phyloP scores from a whole-genome alignment of 2,888 invertebrate genomes.

The Drosophila putrida region DNA sequence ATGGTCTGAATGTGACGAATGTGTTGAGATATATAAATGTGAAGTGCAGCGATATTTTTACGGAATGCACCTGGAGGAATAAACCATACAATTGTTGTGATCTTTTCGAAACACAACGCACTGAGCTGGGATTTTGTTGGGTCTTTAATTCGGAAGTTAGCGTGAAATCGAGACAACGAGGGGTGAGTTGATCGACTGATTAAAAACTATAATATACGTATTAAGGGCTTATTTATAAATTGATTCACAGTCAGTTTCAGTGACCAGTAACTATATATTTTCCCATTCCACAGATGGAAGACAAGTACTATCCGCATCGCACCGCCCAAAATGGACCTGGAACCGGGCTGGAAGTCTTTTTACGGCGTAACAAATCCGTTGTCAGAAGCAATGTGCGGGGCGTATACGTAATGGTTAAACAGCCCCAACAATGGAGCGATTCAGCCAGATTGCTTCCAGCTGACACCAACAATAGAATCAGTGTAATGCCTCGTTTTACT shows the following conservation, averaged over 20 bases:
- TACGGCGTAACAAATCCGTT: slow-evolving; percentile 61
- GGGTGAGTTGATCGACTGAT: slow-evolving; percentile 43
- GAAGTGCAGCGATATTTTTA: slow-evolving; percentile 84
- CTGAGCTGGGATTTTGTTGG: slow-evolving; percentile 86
- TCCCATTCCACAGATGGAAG: slow-evolving; percentile 49
- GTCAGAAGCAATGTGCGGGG: slow-evolving; percentile 57
- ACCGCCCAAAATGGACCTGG: slow-evolving; percentile 79
- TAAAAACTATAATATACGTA: too few species aligned
- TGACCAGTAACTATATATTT: neutral
- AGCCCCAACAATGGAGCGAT: slow-evolving; percentile 77
- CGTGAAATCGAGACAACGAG: slow-evolving; percentile 36
- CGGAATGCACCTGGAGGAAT: slow-evolving; percentile 85
- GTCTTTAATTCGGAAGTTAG: slow-evolving; percentile 85
- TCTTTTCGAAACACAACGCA: slow-evolving; percentile 85
- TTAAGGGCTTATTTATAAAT: too few species aligned
- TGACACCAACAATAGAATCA: slow-evolving; percentile 66
- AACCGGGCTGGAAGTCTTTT: slow-evolving; percentile 72
- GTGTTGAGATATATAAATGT: slow-evolving; percentile 67
- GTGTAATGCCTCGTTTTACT: slow-evolving; percentile 73
- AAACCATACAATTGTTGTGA: slow-evolving; percentile 85
- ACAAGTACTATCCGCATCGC: slow-evolving; percentile 79
- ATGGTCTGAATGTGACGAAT: slow-evolving; percentile 70
- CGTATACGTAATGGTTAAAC: slow-evolving; percentile 79
- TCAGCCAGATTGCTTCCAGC: slow-evolving; percentile 57
- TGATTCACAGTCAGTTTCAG: too few species aligned